Evolutionary conservation across 92 coral and sea anemone species (phyloP).

Genomic region (Anthopleura xanthogrammica): DNA sequence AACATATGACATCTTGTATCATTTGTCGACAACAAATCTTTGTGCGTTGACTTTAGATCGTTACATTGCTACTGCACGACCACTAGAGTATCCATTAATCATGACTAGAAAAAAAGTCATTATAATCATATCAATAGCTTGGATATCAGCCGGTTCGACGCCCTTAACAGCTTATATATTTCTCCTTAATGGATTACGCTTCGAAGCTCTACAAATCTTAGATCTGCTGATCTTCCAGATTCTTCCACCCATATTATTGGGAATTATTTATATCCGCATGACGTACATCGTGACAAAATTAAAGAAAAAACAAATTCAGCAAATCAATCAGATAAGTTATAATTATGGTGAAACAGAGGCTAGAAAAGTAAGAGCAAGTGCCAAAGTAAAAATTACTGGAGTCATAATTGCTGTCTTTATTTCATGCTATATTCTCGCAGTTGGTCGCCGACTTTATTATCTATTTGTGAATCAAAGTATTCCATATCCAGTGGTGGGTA

Average conservation of each 20-base stretch:
- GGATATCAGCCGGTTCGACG: constrained; percentile 14
- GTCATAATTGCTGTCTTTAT: constrained; percentile 23
- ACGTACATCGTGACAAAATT: constrained; percentile 20
- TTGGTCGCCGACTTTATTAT: constrained; percentile 7
- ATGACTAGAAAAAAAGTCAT: constrained; percentile 9
- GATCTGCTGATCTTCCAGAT: constrained; percentile 33
- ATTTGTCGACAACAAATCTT: constrained; percentile 56
- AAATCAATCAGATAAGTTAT: constrained; percentile 38
- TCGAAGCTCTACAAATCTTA: background rate
- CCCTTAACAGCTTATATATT: constrained; percentile 3
- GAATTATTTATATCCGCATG: constrained; percentile 32
- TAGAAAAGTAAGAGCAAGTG: constrained; percentile 1
- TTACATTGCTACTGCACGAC: constrained; percentile 62
- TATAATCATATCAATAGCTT: constrained; percentile 11
- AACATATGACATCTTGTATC: constrained; percentile 47
- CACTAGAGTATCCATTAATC: constrained; percentile 29
- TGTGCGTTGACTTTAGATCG: constrained; percentile 73
- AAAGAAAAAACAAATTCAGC: constrained; percentile 35
- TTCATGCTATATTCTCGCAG: constrained; percentile 23
- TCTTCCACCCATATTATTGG: constrained; percentile 35
- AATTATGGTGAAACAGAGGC: constrained; percentile 24
- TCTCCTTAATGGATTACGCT: background rate
- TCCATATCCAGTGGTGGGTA: background rate
- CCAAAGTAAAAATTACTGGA: constrained; percentile 19
- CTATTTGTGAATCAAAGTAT: background rate